Evolutionary conservation across 2,797 vertebrate species (phyloP).

Genomic region (Yasuhikotakia modesta): DNA sequence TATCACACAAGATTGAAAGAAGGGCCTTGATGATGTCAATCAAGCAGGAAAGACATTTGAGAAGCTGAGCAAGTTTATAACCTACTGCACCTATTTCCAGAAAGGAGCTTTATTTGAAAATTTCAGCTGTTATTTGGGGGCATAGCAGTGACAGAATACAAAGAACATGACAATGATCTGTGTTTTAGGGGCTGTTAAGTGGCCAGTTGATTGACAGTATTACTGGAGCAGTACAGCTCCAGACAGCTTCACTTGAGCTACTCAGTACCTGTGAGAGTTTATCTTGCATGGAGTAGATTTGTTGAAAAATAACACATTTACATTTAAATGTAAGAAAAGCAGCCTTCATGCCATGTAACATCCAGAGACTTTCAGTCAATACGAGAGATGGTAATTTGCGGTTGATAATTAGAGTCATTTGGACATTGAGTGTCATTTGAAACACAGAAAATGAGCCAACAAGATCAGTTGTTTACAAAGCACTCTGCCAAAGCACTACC

Average conservation of each 20-base stretch:
- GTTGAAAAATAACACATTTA: constrained; percentile 15
- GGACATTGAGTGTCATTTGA: constrained; percentile 12
- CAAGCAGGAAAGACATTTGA: not conserved
- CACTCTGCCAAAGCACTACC: not conserved
- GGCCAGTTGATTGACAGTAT: constrained; percentile 1
- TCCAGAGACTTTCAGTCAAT: not conserved
- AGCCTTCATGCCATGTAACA: not conserved
- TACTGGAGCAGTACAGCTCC: not conserved
- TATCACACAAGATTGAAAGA: not conserved
- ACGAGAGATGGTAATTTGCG: not conserved
- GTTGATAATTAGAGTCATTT: constrained; percentile 25
- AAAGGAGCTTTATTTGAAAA: not conserved
- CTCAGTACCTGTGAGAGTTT: not conserved
- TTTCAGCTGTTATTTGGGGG: not conserved
- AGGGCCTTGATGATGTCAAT: not conserved
- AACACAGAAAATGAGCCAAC: constrained; percentile 3
- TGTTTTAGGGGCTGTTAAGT: not conserved
- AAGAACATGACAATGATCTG: not conserved
- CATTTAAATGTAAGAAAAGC: not conserved
- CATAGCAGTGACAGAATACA: not conserved
- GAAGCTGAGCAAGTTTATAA: not conserved
- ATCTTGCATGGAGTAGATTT: not conserved
- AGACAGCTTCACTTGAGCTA: not conserved
- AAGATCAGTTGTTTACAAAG: constrained; percentile 31
- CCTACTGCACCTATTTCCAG: not conserved